Base-by-base conservation (phyloP, 2,797 vertebrate species). In the Acomys russatus region DNA sequence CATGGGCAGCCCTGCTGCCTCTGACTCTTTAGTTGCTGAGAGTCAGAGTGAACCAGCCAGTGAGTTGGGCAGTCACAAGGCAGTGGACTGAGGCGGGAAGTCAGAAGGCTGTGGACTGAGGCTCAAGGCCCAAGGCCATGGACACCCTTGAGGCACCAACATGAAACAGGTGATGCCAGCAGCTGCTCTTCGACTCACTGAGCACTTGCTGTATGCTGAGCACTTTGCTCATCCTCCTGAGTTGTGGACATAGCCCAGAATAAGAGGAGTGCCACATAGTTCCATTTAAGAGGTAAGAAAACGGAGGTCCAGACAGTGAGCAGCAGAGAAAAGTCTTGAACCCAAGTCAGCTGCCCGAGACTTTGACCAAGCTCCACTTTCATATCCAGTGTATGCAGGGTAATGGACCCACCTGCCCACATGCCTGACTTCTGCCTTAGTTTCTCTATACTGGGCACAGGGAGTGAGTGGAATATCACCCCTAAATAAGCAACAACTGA, bases 171-270 rank as follows among this genome's bases (percentile, higher is more conserved):
- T 33, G 10, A 66, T 7, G 28, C 25, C 23, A 76, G 38, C 38
- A 49, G 38, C 25, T 49, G 38, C 9, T 17, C 18, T 25, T 35
- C 10, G 18, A 10, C 33, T 61, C 71, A 25, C 10, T 6, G 35
- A 61, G 66, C 3, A 20, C 20, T 71, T 82, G 11, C 61, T 25
- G 0, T 18, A 35, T 20, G 18, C 80, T 28, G 25, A 78, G 17
- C 0, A 2, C 28, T 66, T n/a, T n/a, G 10, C 11, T 0, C 3
- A 0, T 66, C 7, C 79, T 30, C 6, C 7, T 28, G 38, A 68
- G 12, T 56, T 11, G 28, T 23, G n/a, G 33, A 9, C 25, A 6
- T 3, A 7, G 11, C 1, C 15, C 22, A 8, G 0, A 3, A 10
- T 33, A 49, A 74, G 18, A 35, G 8, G 14, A 92, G 35, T 25